phyloP scores from a whole-genome alignment of 1,140 invertebrate genomes.

The Sminthurinus signatus region DNA sequence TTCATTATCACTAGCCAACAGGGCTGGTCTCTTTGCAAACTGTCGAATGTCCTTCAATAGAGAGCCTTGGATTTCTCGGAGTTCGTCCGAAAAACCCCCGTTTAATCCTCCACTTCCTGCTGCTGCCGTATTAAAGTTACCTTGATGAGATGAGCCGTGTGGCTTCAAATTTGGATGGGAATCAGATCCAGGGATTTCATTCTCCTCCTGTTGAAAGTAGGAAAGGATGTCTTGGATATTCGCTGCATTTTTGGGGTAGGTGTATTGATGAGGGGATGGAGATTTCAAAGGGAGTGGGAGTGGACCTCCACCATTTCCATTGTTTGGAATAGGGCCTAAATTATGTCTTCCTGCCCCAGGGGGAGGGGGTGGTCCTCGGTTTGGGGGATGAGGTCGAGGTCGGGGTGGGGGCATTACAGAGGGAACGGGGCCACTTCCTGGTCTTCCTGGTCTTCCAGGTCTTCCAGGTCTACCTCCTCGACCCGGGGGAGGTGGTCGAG shows the following conservation, averaged over 20 bases:
- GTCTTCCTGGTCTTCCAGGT: too few species aligned
- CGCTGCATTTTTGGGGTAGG: constrained; percentile 38
- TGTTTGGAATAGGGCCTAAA: neutral
- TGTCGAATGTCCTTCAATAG: constrained; percentile 38
- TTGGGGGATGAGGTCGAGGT: constrained; percentile 4
- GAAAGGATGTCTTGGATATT: constrained; percentile 40
- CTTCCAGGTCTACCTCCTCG: neutral
- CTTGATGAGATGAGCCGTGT: neutral
- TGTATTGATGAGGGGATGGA: constrained; percentile 19
- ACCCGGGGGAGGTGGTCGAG: neutral
- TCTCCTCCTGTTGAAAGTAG: constrained; percentile 30
- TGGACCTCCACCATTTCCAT: neutral
- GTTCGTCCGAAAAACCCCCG: constrained; percentile 30
- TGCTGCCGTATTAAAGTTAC: neutral
- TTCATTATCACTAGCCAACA: neutral
- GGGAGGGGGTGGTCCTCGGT: neutral
- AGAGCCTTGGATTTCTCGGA: constrained; percentile 35
- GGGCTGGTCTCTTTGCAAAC: constrained; percentile 35
- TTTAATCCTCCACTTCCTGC: neutral
- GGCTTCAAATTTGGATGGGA: neutral
- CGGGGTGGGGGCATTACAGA: constrained; percentile 6
- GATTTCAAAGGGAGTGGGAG: too few species aligned
- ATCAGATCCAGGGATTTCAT: constrained; percentile 5
- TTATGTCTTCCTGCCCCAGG: neutral
- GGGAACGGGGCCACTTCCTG: neutral